Base-by-base conservation (phyloP, 2,797 vertebrate species). In the Loris lydekkerianus region DNA sequence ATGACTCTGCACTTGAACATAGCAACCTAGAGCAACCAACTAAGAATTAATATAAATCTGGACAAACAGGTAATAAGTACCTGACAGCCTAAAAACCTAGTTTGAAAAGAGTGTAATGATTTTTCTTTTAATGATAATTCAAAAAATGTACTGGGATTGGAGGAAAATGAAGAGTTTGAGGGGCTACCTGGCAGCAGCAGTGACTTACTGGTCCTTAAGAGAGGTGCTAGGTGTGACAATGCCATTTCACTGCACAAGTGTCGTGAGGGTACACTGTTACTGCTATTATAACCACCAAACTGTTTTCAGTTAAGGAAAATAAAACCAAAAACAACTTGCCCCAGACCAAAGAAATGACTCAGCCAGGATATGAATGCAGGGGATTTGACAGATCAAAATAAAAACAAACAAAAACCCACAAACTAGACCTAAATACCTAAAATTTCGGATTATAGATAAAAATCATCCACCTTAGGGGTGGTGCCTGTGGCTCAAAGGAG, bases 191-290 rank as follows among this genome's bases (percentile, higher is more conserved):
- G 56, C 10, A 14, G 7, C 17, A 29, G 15, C 56, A 61, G 34
- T 37, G 27, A 13, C 0, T 3, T 23, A 25, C 6, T 25, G 13
- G 18, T n/a, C 53, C 23, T 31, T 20, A 1, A 13, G 29, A 7
- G 43, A 77, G 14, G 23, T 17, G 8, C 63, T 23, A 6, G 21
- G 13, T 46, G 21, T 53, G 21, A 69, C 21, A 17, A 34, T 0
- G 4, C 40, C 5, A 53, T 69, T 17, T 10, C 20, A 27, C 43
- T 49, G n/a, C 31, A 49, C 43, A 84, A n/a, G 82, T 1, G 3
- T 34, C 34, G 8, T 11, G 46, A 34, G 49, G 17, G n/a, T 27
- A 13, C 34, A 40, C 11, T 15, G 15, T 49, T 49, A 49, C 18
- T 27, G n/a, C n/a, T 58, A 29, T 40, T 20, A 72, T 5, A 1